phyloP scores from a whole-genome alignment of 2,888 invertebrate species.

The Tryphoninae sp. region DNA sequence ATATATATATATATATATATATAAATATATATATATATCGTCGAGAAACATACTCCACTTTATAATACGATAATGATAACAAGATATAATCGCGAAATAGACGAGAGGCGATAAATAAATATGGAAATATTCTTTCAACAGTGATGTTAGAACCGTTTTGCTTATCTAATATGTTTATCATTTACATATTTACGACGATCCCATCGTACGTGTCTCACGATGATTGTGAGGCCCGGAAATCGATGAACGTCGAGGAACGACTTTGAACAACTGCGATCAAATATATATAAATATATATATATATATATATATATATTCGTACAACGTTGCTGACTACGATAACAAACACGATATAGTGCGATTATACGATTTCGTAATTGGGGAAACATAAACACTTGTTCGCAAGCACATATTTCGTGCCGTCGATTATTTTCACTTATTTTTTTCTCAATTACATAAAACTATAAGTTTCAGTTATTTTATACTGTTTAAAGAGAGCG shows the following conservation, averaged over 20 bases:
- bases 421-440: not conserved
- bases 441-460: conserved; percentile 40
- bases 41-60: conserved; percentile 16
- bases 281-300: conserved; percentile 9
- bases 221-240: conserved; percentile 18
- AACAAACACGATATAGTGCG: conserved; percentile 59
- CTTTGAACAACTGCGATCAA: conserved; percentile 42
- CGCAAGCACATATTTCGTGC: conserved; percentile 13
- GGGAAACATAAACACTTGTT: conserved; percentile 41
- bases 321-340: conserved; percentile 52
- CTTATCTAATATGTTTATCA: conserved; percentile 40
- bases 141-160: conserved; percentile 57
- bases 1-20: conserved; percentile 5
- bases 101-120: conserved; percentile 12
- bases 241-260: conserved; percentile 51
- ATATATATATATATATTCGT: conserved; percentile 26
- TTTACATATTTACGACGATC: conserved; percentile 45
- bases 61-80: conserved; percentile 11
- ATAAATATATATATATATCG: conserved; percentile 4
- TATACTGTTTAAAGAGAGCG: conserved; percentile 7
- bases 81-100: conserved; percentile 18
- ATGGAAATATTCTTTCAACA: conserved; percentile 33
- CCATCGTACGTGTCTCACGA: conserved; percentile 17
- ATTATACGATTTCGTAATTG: conserved; percentile 48
- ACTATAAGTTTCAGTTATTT: conserved; percentile 1